These are phyloP conservation scores for Ariolimax columbianus DNA, from an alignment of 2,888 invertebrate species.

Conservation along the genomic window DNA sequence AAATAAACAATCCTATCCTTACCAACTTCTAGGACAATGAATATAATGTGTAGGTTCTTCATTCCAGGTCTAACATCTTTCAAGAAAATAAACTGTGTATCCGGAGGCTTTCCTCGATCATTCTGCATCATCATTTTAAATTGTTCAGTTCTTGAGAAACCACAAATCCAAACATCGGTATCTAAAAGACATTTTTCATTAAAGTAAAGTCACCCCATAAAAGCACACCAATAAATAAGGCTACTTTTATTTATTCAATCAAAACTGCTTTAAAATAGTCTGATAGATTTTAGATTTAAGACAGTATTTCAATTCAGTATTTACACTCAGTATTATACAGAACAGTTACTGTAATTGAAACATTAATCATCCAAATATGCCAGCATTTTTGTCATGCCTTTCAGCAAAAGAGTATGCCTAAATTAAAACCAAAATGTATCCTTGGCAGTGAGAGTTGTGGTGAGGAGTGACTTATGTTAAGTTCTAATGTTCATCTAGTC, in stretches of 20 bases:
- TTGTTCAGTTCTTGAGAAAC: not conserved
- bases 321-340: too few relatives aligned
- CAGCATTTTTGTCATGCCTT: too few relatives aligned
- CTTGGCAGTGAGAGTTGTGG: too few relatives aligned
- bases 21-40: constrained; percentile 95
- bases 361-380: too few relatives aligned
- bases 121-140: constrained; percentile 40
- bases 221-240: not conserved
- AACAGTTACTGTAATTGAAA: too few relatives aligned
- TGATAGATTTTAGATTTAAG: too few relatives aligned
- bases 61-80: constrained; percentile 93
- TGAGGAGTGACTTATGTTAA: too few relatives aligned
- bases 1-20: constrained; percentile 76
- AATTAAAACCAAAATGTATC: too few relatives aligned
- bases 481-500: too few relatives aligned
- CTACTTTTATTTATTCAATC: not conserved
- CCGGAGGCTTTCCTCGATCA: constrained; percentile 43
- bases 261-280: too few relatives aligned
- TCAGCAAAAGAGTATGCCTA: too few relatives aligned
- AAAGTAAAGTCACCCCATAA: not conserved
- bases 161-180: constrained; percentile 6
- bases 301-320: too few relatives aligned
- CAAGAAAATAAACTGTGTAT: constrained; percentile 81
- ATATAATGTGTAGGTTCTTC: constrained; percentile 94
- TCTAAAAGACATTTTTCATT: not conserved